A percentile compares a stretch with the other conserved stretches of the same genome.
These are phyloP conservation scores for Conus betulinus DNA, from an alignment of 1,140 invertebrate genomes.

Conservation along the genomic window DNA sequence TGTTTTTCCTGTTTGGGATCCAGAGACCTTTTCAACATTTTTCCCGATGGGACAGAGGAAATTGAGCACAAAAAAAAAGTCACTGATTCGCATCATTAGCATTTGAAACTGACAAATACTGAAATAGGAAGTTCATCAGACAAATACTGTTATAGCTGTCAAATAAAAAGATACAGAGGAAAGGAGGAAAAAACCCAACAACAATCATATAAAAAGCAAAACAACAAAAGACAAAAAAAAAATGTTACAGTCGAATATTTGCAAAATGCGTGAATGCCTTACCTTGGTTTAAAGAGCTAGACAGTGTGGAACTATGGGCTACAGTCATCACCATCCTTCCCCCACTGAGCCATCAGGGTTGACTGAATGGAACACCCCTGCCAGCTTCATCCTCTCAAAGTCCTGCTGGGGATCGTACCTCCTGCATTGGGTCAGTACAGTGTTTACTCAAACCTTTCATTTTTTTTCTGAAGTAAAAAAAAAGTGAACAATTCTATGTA, in stretches of 20 bases:
- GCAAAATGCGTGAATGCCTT: background rate
- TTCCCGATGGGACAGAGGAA: background rate
- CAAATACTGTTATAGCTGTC: background rate
- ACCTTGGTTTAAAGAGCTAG: background rate
- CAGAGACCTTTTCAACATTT: no score
- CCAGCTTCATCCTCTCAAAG: constrained; percentile 23
- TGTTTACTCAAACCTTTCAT: no score
- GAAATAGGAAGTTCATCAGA: background rate
- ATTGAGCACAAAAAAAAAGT: background rate
- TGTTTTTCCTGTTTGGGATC: no score
- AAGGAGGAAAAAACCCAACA: background rate
- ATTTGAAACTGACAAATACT: no score
- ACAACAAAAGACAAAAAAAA: no score
- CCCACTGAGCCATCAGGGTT: constrained; percentile 25
- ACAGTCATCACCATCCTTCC: background rate
- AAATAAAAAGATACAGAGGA: no score
- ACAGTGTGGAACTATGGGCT: background rate
- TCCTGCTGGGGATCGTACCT: constrained; percentile 9
- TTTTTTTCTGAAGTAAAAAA: no score
- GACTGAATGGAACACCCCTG: constrained; percentile 21
- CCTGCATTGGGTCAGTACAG: background rate
- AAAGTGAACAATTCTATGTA: no score
- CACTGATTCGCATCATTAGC: no score
- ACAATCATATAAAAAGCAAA: background rate
- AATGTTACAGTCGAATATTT: no score